Evolutionary conservation across 2,113 vertebrate genomes (phyloP).

Genomic region (Hylia prasina): DNA sequence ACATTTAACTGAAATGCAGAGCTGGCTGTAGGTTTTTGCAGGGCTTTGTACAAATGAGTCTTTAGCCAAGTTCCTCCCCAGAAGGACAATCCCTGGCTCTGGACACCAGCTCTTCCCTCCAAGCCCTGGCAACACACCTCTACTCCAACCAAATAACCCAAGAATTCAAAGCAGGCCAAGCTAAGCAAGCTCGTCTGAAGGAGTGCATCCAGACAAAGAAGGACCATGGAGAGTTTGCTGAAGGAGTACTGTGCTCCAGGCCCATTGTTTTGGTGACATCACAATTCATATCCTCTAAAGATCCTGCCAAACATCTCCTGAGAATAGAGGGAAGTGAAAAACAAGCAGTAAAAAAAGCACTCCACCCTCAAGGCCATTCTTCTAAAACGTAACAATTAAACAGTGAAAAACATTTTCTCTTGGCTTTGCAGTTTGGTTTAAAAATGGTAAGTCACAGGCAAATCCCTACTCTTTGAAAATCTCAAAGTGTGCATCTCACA

Average conservation of each 20-base stretch:
- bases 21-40: neutral
- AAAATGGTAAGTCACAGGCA: neutral
- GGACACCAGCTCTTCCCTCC: neutral
- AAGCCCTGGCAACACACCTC: conserved; percentile 31
- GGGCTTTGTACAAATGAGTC: neutral
- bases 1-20: neutral
- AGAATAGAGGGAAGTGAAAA: conserved; percentile 42
- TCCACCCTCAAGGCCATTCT: conserved; percentile 37
- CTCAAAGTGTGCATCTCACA: neutral
- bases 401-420: conserved; percentile 12
- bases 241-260: neutral
- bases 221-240: neutral
- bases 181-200: neutral
- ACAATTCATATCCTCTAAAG: conserved; percentile 37
- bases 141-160: conserved; percentile 21
- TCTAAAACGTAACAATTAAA: neutral
- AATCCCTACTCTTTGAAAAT: neutral
- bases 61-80: conserved; percentile 27
- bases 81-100: conserved; percentile 45
- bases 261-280: conserved; percentile 42
- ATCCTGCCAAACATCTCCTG: conserved; percentile 22
- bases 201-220: conserved; percentile 4
- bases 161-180: conserved; percentile 32
- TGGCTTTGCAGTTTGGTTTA: neutral
- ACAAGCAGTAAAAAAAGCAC: conserved; percentile 17